Percentiles rank a stretch among this genome's conserved stretches.
Evolutionary conservation across 2,797 vertebrate species (phyloP).

Genomic region (Peromyscus attwateri): DNA sequence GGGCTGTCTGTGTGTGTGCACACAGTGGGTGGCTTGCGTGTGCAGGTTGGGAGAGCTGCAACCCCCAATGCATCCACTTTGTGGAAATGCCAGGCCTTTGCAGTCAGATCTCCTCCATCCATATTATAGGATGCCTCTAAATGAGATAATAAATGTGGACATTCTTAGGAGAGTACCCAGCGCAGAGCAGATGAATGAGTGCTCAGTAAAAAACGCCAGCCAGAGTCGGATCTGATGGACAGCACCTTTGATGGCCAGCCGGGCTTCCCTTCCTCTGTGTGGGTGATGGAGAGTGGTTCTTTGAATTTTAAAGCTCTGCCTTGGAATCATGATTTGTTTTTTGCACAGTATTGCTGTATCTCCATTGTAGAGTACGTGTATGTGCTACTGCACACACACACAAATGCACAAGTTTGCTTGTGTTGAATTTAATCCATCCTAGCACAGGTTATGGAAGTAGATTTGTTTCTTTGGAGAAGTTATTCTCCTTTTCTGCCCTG

Average conservation of each 20-base stretch:
- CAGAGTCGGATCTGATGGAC: neutral
- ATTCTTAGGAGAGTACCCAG: neutral
- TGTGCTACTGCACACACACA: constrained; percentile 28
- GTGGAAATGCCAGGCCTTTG: neutral
- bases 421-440: constrained; percentile 32
- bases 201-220: constrained; percentile 41
- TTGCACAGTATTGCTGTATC: constrained; percentile 32
- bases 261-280: neutral
- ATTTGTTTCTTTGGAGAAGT: constrained; percentile 31
- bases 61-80: neutral
- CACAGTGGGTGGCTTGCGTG: neutral
- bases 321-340: constrained; percentile 45
- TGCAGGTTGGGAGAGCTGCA: neutral
- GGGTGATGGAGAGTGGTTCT: constrained; percentile 13
- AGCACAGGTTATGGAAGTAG: constrained; percentile 5
- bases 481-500: neutral
- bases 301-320: constrained; percentile 43
- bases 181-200: neutral
- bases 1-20: neutral
- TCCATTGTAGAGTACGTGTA: neutral
- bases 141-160: constrained; percentile 37
- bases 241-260: neutral
- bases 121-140: neutral
- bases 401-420: constrained; percentile 44
- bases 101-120: neutral